phyloP scores from a whole-genome alignment of 2,797 vertebrate genomes.

The Artibeus jamaicensis region DNA sequence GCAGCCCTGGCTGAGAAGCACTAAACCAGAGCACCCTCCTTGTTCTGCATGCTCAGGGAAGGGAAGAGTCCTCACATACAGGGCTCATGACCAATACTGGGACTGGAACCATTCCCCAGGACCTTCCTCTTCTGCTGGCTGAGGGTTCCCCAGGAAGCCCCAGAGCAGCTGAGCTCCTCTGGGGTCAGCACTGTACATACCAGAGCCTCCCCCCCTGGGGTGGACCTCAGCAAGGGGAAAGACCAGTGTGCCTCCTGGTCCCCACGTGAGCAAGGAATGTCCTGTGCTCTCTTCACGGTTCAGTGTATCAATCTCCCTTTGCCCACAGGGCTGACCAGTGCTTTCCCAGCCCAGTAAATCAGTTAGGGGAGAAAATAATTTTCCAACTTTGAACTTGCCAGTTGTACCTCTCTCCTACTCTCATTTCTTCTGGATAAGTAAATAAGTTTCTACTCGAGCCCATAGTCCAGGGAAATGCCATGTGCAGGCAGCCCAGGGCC shows the following conservation, averaged over 20 bases:
- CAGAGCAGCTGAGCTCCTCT: not conserved
- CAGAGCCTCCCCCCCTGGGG: not conserved
- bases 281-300: not conserved
- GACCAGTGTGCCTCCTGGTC: not conserved
- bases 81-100: not conserved
- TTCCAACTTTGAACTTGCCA: not conserved
- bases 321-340: not conserved
- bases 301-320: not conserved
- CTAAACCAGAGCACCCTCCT: not conserved
- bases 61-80: not conserved
- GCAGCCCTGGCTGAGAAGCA: not conserved
- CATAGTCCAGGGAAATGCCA: not conserved
- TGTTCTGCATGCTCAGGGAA: not conserved
- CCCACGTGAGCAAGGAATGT: not conserved
- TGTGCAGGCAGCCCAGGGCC: not conserved
- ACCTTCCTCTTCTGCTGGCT: not conserved
- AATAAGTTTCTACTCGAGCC: not conserved
- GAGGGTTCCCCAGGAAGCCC: not conserved
- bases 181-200: not conserved
- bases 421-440: not conserved
- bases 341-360: not conserved
- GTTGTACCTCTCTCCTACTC: not conserved
- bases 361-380: not conserved
- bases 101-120: not conserved
- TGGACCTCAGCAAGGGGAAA: not conserved